A percentile compares a stretch with the other conserved stretches of the same genome.
phyloP scores from a whole-genome alignment of 2,888 invertebrate species.

The Coleophora deauratella region DNA sequence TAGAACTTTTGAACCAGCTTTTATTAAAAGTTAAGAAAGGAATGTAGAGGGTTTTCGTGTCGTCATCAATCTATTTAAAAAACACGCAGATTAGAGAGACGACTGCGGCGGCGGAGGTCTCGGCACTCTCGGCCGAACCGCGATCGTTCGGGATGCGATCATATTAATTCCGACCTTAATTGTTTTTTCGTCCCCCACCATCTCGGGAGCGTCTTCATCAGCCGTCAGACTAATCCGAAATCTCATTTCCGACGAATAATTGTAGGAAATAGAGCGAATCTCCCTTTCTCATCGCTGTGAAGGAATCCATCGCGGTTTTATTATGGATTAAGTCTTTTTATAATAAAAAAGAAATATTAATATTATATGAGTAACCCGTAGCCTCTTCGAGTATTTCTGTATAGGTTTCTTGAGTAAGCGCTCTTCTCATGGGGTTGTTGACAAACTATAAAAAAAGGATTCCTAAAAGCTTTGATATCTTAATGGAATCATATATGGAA shows the following conservation, averaged over 20 bases:
- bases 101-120: too few relatives aligned
- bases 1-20: too few relatives aligned
- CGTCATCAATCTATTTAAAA: neutral
- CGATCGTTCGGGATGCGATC: slow-evolving; percentile 21
- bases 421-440: too few relatives aligned
- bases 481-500: too few relatives aligned
- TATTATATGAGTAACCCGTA: too few relatives aligned
- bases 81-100: neutral
- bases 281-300: slow-evolving; percentile 16
- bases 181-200: slow-evolving; percentile 43
- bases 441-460: too few relatives aligned
- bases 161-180: slow-evolving; percentile 42
- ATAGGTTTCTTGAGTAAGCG: too few relatives aligned
- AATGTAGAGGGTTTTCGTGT: neutral
- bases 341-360: too few relatives aligned
- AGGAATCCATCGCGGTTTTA: slow-evolving; percentile 18
- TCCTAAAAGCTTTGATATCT: too few relatives aligned
- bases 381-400: too few relatives aligned
- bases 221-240: slow-evolving; percentile 48
- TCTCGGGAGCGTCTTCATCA: slow-evolving; percentile 44
- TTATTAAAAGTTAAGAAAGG: too few relatives aligned
- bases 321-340: neutral
- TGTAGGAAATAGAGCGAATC: slow-evolving; percentile 42
- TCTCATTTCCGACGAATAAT: slow-evolving; percentile 60
- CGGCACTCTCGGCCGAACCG: neutral